Percentiles rank a stretch among this genome's conserved stretches.
Conservation (phyloP, 2,797 vertebrate genomes). For the Typhlichthys eigenmanni region DNA sequence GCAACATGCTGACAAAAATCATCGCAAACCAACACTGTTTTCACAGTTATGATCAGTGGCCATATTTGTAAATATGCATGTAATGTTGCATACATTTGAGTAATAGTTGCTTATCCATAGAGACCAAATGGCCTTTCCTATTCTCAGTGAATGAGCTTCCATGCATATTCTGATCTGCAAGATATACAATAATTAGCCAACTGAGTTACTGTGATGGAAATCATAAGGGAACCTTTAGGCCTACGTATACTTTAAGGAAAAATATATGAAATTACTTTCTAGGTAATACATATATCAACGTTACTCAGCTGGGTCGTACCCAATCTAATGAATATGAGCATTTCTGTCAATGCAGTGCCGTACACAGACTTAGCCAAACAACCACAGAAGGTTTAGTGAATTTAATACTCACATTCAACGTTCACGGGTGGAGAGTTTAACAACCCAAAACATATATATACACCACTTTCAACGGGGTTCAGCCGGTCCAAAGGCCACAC, state of each 20-base stretch:
- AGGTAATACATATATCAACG: too few relatives aligned
- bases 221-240: too few relatives aligned
- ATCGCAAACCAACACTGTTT: too few relatives aligned
- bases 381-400: conserved; percentile 8
- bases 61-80: neutral
- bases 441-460: conserved; percentile 17
- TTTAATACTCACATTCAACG: conserved; percentile 42
- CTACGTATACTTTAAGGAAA: too few relatives aligned
- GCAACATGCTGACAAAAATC: neutral
- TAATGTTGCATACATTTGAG: neutral
- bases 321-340: too few relatives aligned
- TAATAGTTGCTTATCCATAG: conserved; percentile 7
- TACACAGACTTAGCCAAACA: conserved; percentile 36
- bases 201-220: too few relatives aligned
- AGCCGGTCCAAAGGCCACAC: conserved; percentile 51
- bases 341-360: conserved; percentile 1
- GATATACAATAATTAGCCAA: too few relatives aligned
- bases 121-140: conserved; percentile 1
- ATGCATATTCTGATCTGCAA: neutral
- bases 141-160: neutral
- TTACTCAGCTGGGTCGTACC: too few relatives aligned
- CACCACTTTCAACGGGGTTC: conserved; percentile 8
- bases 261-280: too few relatives aligned
- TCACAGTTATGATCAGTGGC: neutral
- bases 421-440: conserved; percentile 11